A percentile compares a stretch with the other conserved stretches of the same genome.
Conservation (phyloP, 1,140 invertebrate genomes). For the Dufourea novaeangliae region DNA sequence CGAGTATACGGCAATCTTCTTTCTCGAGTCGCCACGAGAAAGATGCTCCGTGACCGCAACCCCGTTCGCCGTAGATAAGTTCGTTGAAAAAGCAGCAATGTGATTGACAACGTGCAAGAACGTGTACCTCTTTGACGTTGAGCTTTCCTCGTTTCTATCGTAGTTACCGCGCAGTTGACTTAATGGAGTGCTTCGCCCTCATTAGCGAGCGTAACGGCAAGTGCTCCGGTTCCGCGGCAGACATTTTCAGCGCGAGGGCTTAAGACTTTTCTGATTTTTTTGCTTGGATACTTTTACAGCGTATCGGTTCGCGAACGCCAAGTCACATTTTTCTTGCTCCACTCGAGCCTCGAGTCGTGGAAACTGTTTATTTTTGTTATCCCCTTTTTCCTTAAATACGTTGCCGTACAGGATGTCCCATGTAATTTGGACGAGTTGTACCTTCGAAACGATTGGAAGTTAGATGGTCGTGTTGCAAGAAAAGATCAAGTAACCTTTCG, state of each 20-base stretch:
- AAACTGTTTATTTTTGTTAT: constrained; percentile 17
- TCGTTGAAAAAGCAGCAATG: constrained; percentile 3
- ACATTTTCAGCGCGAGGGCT: constrained; percentile 51
- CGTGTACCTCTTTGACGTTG: constrained; percentile 49
- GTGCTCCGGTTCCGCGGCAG: constrained; percentile 52
- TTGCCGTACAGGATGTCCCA: not conserved
- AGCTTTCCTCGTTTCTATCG: constrained; percentile 48
- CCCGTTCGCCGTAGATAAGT: not conserved
- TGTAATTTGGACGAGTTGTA: not conserved
- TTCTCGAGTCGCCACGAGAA: not conserved
- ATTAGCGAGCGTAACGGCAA: constrained; percentile 66
- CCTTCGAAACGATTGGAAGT: not conserved
- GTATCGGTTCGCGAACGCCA: constrained; percentile 28
- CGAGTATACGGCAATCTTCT: not conserved
- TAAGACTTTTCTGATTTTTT: constrained; percentile 43
- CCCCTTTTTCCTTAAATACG: constrained; percentile 1
- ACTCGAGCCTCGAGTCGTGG: constrained; percentile 13
- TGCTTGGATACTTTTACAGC: constrained; percentile 25
- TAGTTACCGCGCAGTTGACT: constrained; percentile 66
- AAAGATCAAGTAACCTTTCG: not conserved
- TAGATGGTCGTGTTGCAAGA: too few species aligned
- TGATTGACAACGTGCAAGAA: constrained; percentile 31
- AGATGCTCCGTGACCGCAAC: not conserved
- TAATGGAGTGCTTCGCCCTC: constrained; percentile 69
- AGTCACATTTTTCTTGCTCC: not conserved